Evolutionary conservation across 2,797 vertebrate genomes (phyloP), one percentile per base, ranked within the genome.

Genomic region (Poecile montanus): DNA sequence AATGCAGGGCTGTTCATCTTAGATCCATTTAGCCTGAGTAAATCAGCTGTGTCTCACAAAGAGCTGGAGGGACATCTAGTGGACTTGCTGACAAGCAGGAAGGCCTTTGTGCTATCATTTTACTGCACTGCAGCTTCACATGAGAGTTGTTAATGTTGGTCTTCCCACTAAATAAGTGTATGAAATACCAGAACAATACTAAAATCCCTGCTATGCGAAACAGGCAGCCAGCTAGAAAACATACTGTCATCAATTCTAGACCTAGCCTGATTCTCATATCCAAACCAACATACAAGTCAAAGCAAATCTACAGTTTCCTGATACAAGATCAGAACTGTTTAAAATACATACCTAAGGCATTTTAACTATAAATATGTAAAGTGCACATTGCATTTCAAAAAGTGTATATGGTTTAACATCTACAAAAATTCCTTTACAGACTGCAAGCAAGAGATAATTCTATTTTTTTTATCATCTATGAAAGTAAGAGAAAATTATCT

Each of bases 21-120:
- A 40, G 19, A 86, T 5, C 34, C 45, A 15, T 58, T 65, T 54
- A 68, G 27, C 74, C 17, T 20, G 38, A 67, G 20, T 19, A 62
- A 71, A 65, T 22, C 48, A 72, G 36, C n/a, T 32, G 4, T 8
- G n/a, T 30, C 56, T 65, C 83, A 56, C 63, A 73, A 95, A 95
- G 96, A 86, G 82, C 90, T 93, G 87, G 90, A 84, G 84, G 61
- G 97, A 92, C 97, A 97, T 81, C 97, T 97, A 96, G 97, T 95
- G 97, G 96, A 62, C 44, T 77, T 56, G 12, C 14, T 51, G 36
- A 71, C 48, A 73, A 63, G 56, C 10, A 81, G 60, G 20, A 63
- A 91, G 32, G 45, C 40, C 48, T 82, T 61, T 53, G 34, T 29
- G 45, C 63, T 62, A 26, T 34, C 27, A 9, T 60, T 80, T 67